Conservation (phyloP, 2,888 invertebrate species). For the Ornithoptera priamus region DNA sequence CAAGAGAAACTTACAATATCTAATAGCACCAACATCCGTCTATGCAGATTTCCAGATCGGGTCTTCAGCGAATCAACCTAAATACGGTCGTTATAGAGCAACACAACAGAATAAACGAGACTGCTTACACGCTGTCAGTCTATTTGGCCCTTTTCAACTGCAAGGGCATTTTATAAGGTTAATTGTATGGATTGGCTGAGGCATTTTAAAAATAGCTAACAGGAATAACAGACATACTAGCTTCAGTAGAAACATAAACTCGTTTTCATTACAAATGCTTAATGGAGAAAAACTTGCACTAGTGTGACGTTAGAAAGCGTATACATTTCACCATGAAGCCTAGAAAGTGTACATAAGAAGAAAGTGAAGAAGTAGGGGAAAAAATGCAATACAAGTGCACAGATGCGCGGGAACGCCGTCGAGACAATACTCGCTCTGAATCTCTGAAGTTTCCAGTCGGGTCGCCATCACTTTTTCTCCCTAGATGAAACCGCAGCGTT, state of each 20-base stretch:
- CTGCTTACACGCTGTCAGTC: slow-evolving; percentile 44
- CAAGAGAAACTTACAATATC: slow-evolving; percentile 75
- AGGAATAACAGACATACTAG: slow-evolving; percentile 24
- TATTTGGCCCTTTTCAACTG: slow-evolving; percentile 31
- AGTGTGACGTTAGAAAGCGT: slow-evolving; percentile 75
- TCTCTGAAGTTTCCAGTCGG: slow-evolving; percentile 61
- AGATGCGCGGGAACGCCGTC: slow-evolving; percentile 54
- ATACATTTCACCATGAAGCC: slow-evolving; percentile 76
- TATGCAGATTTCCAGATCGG: slow-evolving; percentile 78
- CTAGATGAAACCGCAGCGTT: slow-evolving; percentile 60
- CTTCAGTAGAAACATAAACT: slow-evolving; percentile 49
- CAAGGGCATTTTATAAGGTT: slow-evolving; percentile 10
- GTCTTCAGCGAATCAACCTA: slow-evolving; percentile 69
- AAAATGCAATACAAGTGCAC: slow-evolving; percentile 64
- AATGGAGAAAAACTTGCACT: slow-evolving; percentile 75
- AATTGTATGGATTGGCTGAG: background rate
- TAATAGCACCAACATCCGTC: slow-evolving; percentile 76
- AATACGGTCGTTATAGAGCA: slow-evolving; percentile 62
- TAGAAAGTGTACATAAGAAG: slow-evolving; percentile 78
- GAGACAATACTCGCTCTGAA: slow-evolving; percentile 60
- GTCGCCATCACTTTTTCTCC: slow-evolving; percentile 69
- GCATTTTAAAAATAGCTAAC: slow-evolving; percentile 27
- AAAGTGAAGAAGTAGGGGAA: slow-evolving; percentile 77
- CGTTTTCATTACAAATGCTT: slow-evolving; percentile 70
- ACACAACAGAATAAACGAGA: slow-evolving; percentile 53